These are phyloP conservation scores for Eulimnadia texana DNA, from an alignment of 1,140 invertebrate species.

Conservation along the genomic window DNA sequence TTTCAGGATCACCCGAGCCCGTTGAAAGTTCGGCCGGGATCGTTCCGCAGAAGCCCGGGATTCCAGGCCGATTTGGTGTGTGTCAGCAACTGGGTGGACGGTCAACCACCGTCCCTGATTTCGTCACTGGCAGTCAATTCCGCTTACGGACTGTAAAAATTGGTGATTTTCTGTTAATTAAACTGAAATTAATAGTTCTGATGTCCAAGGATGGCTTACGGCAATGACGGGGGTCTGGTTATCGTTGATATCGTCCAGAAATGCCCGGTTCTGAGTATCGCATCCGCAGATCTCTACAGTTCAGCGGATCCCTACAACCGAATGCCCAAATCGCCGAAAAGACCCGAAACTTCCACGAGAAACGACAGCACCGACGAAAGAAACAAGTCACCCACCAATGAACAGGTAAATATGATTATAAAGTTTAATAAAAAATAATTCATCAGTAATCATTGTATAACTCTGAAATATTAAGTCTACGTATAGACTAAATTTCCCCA, in stretches of 20 bases:
- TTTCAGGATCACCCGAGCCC: constrained; percentile 22
- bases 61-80: constrained; percentile 93
- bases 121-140: constrained; percentile 85
- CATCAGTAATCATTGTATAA: too few relatives aligned
- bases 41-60: constrained; percentile 65
- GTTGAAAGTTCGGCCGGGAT: constrained; percentile 57
- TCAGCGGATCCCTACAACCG: constrained; percentile 73
- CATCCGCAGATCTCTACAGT: constrained; percentile 74
- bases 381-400: constrained; percentile 70
- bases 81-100: constrained; percentile 64
- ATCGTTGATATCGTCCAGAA: constrained; percentile 89
- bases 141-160: constrained; percentile 91
- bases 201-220: constrained; percentile 74
- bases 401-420: constrained; percentile 53
- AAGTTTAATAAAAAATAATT: not conserved
- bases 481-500: too few relatives aligned
- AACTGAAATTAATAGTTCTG: not conserved
- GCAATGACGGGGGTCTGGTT: constrained; percentile 84
- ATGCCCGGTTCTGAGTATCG: constrained; percentile 68
- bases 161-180: not conserved
- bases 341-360: constrained; percentile 20
- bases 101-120: constrained; percentile 63
- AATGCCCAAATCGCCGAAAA: constrained; percentile 66
- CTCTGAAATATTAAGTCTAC: too few relatives aligned
- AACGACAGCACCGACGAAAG: constrained; percentile 37